phyloP scores from a whole-genome alignment of 92 coral and sea anemone genomes.

The Siderastrea siderea region DNA sequence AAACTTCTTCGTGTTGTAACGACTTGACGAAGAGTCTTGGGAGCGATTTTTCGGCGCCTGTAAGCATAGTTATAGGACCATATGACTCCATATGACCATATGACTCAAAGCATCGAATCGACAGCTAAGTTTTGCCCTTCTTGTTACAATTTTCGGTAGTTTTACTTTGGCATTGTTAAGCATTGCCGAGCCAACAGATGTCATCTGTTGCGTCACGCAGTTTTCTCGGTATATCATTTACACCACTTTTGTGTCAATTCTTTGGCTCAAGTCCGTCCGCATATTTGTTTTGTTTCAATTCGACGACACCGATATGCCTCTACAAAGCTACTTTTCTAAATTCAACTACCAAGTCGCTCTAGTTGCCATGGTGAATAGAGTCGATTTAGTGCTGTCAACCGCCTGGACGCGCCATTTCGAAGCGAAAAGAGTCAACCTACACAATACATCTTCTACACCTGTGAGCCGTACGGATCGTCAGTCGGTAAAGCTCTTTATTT shows the following conservation, averaged over 20 bases:
- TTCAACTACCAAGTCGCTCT: constrained; percentile 33
- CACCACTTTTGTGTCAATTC: constrained; percentile 64
- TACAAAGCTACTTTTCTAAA: constrained; percentile 29
- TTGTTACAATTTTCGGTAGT: constrained; percentile 52
- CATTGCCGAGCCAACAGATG: constrained; percentile 46
- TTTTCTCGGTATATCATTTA: constrained; percentile 63
- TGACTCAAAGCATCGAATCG: constrained; percentile 71
- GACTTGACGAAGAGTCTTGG: background rate
- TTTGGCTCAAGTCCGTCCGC: constrained; percentile 73
- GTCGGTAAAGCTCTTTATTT: constrained; percentile 26
- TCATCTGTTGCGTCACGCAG: constrained; percentile 55
- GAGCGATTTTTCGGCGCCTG: constrained; percentile 31
- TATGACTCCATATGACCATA: constrained; percentile 61
- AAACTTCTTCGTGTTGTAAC: constrained; percentile 14
- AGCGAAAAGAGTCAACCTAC: constrained; percentile 10
- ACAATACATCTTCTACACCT: constrained; percentile 23
- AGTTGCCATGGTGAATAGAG: constrained; percentile 30
- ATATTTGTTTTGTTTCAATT: constrained; percentile 63
- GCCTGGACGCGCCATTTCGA: constrained; percentile 38
- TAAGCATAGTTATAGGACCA: constrained; percentile 62
- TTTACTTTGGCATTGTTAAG: constrained; percentile 54
- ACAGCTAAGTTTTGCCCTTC: constrained; percentile 69
- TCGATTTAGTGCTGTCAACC: constrained; percentile 13
- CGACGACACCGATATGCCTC: constrained; percentile 7
- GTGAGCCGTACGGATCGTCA: constrained; percentile 4